A percentile compares a stretch with the other conserved stretches of the same genome.
phyloP scores from a whole-genome alignment of 2,888 invertebrate species.

The Ischnura elegans region DNA sequence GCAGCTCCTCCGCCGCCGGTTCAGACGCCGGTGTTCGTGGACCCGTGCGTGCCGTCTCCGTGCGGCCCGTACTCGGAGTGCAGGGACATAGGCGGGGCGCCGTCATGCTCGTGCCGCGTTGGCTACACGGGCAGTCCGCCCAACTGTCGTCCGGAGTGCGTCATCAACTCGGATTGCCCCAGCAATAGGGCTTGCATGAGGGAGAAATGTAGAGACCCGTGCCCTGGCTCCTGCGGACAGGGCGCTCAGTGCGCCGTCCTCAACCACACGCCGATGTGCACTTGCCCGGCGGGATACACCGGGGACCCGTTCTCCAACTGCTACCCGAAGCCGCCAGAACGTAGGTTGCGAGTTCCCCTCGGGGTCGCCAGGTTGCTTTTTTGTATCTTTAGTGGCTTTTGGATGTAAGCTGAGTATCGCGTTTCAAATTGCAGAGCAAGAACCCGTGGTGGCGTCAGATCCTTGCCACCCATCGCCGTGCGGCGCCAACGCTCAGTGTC shows the following conservation, averaged over 20 bases:
- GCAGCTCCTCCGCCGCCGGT: conserved; percentile 71
- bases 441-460: conserved; percentile 76
- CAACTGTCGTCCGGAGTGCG: conserved; percentile 78
- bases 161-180: conserved; percentile 78
- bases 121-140: conserved; percentile 78
- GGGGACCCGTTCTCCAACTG: conserved; percentile 86
- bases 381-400: not conserved
- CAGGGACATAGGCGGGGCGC: conserved; percentile 77
- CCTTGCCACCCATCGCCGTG: conserved; percentile 88
- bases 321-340: conserved; percentile 82
- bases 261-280: conserved; percentile 77
- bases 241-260: conserved; percentile 84
- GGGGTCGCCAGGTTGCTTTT: not conserved
- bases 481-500: conserved; percentile 83
- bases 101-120: conserved; percentile 80
- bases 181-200: conserved; percentile 77
- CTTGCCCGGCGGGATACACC: conserved; percentile 86
- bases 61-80: conserved; percentile 78
- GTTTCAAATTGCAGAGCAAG: conserved; percentile 54
- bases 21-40: conserved; percentile 70
- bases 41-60: conserved; percentile 75
- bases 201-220: conserved; percentile 75
- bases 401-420: not conserved
- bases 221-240: conserved; percentile 80
- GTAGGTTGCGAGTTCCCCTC: conserved; percentile 29